Conservation (phyloP, 2,797 vertebrate genomes). For the Anisognathus igniventris region DNA sequence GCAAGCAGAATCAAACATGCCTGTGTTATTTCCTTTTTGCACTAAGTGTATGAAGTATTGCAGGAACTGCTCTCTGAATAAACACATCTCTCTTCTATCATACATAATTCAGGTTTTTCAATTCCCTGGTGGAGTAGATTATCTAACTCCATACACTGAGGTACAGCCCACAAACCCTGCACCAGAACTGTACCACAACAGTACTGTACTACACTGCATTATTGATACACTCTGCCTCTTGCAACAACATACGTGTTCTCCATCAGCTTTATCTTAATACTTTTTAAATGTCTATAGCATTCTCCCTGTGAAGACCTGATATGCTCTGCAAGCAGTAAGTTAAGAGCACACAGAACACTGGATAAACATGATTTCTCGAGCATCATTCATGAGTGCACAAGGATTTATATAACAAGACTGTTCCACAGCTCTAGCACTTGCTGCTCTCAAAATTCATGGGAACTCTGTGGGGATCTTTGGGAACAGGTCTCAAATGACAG, state of each 20-base stretch:
- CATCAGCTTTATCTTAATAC: conserved; percentile 9
- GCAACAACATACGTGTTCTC: neutral
- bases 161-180: neutral
- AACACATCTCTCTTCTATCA: conserved; percentile 43
- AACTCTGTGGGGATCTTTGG: neutral
- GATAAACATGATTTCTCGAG: neutral
- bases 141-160: conserved; percentile 7
- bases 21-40: neutral
- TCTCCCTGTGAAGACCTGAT: neutral
- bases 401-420: neutral
- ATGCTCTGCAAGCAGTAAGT: neutral
- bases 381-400: neutral
- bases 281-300: neutral
- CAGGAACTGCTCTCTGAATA: conserved; percentile 35
- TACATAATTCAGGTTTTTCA: conserved; percentile 57
- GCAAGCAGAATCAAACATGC: neutral
- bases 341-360: neutral
- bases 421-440: neutral
- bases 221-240: neutral
- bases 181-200: neutral
- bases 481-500: neutral
- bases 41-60: neutral
- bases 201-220: neutral
- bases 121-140: neutral
- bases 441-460: neutral